Percentiles rank a stretch among this genome's conserved stretches.
Conservation (phyloP, 1,140 invertebrate genomes). For the Bombus superbus region DNA sequence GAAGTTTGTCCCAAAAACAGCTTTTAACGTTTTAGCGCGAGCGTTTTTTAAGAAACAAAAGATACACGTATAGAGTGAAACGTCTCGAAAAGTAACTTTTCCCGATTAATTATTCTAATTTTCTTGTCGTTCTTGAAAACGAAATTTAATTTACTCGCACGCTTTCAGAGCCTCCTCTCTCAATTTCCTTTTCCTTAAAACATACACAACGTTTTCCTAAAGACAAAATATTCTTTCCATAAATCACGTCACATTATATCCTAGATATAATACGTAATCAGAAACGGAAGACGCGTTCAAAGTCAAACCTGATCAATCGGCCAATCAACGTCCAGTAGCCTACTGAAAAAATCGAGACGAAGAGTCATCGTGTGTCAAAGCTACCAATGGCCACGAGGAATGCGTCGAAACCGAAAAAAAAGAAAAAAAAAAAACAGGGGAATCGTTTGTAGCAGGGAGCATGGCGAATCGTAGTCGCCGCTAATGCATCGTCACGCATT, state of each 20-base stretch:
- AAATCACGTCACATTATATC: background rate
- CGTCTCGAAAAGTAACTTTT: too few relatives aligned
- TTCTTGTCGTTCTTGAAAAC: background rate
- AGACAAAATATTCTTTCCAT: background rate
- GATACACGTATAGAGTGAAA: background rate
- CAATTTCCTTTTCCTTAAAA: background rate
- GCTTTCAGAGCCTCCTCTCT: too few relatives aligned
- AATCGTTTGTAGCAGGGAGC: background rate
- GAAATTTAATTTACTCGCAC: background rate
- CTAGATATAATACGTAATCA: background rate
- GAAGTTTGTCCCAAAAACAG: background rate
- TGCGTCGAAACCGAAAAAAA: background rate
- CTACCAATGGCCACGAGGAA: background rate
- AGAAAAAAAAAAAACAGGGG: background rate
- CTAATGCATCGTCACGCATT: slow-evolving; percentile 9
- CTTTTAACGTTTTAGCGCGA: background rate
- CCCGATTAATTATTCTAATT: background rate
- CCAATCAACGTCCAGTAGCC: background rate
- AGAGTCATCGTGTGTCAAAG: background rate
- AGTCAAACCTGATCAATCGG: background rate
- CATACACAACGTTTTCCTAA: background rate
- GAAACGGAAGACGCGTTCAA: background rate
- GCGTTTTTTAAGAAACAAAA: background rate
- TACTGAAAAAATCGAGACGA: background rate
- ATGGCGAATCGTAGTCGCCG: background rate